Conservation (phyloP, 2,113 vertebrate species). For the Kobus ellipsiprymnus region DNA sequence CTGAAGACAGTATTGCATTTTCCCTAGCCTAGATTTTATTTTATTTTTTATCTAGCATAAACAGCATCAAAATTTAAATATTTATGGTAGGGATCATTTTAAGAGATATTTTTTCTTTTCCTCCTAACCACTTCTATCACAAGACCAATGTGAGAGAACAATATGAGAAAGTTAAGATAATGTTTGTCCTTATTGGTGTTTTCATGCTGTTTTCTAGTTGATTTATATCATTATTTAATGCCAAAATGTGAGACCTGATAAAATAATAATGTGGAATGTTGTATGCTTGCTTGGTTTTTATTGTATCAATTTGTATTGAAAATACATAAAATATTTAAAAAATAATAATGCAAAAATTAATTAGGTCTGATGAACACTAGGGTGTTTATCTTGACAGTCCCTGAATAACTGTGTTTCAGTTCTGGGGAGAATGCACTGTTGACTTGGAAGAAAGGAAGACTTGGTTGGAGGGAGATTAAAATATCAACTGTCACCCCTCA, state of each 20-base stretch:
- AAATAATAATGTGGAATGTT: slow-evolving; percentile 74
- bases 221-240: slow-evolving; percentile 72
- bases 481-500: slow-evolving; percentile 33
- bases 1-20: slow-evolving; percentile 31
- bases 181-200: slow-evolving; percentile 70
- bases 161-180: slow-evolving; percentile 62
- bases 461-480: slow-evolving; percentile 50
- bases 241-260: slow-evolving; percentile 69
- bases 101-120: slow-evolving; percentile 45
- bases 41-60: neutral
- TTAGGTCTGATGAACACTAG: slow-evolving; percentile 66
- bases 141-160: slow-evolving; percentile 25
- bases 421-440: slow-evolving; percentile 27
- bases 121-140: slow-evolving; percentile 33
- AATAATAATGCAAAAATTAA: slow-evolving; percentile 77
- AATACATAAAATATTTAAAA: slow-evolving; percentile 72
- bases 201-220: slow-evolving; percentile 70
- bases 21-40: slow-evolving; percentile 25
- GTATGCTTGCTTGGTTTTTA: slow-evolving; percentile 67
- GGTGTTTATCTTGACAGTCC: slow-evolving; percentile 39
- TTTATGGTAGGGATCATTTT: slow-evolving; percentile 45
- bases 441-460: slow-evolving; percentile 31
- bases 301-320: slow-evolving; percentile 75
- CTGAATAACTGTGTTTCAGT: slow-evolving; percentile 45
- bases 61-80: slow-evolving; percentile 66